phyloP scores from a whole-genome alignment of 2,888 invertebrate species.

The Marasmarcha lunaedactyla region DNA sequence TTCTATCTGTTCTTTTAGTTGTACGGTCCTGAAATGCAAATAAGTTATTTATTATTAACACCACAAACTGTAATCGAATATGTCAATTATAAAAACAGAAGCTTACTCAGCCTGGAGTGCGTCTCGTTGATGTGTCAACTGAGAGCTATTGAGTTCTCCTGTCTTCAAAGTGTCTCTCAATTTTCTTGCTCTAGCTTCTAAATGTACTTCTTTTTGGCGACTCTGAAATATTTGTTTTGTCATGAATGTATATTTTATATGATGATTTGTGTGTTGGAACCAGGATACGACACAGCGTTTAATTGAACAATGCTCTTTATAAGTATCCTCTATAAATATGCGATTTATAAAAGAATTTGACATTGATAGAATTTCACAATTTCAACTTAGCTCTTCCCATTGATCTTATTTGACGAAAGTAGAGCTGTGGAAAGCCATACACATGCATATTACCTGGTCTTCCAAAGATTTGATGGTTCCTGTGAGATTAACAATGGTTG shows the following conservation, averaged over 20 bases:
- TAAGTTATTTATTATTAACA: neutral
- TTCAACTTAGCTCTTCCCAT: too few relatives aligned
- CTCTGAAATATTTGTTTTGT: conserved; percentile 41
- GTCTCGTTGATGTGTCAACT: conserved; percentile 48
- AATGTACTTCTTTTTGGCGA: conserved; percentile 50
- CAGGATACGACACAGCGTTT: too few relatives aligned
- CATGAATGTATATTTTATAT: conserved; percentile 1
- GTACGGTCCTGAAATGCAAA: neutral
- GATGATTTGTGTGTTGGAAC: too few relatives aligned
- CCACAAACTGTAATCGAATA: too few relatives aligned
- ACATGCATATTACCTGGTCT: conserved; percentile 57
- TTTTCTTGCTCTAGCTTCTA: conserved; percentile 56
- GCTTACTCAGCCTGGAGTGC: conserved; percentile 42
- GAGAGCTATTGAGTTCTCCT: conserved; percentile 45
- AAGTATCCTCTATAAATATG: too few relatives aligned
- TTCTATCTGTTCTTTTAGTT: conserved; percentile 41
- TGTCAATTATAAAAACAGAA: too few relatives aligned
- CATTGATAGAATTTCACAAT: too few relatives aligned
- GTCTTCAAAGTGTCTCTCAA: conserved; percentile 54
- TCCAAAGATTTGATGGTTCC: conserved; percentile 50
- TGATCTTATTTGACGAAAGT: too few relatives aligned
- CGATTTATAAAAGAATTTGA: too few relatives aligned
- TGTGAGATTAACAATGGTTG: conserved; percentile 49
- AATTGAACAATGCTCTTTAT: too few relatives aligned
- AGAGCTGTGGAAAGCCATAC: too few relatives aligned